Base-by-base conservation (phyloP, 1,140 invertebrate species). In the Drusus annulatus region DNA sequence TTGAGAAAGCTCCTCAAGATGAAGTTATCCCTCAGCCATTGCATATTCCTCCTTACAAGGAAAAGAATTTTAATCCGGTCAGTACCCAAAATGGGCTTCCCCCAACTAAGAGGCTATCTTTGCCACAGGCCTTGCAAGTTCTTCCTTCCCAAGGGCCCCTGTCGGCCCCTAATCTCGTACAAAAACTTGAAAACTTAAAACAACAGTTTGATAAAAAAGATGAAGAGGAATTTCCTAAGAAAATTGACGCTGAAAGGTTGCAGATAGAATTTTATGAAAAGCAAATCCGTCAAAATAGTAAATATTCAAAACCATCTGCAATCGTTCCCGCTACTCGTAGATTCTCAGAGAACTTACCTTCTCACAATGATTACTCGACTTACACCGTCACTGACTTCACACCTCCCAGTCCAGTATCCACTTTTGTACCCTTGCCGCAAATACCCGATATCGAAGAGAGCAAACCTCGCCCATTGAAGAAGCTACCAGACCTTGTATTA, bases 231-330 rank as follows among this genome's bases (percentile, higher is more conserved):
- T 51, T 45, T 2, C 74, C 78, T 0, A 84, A 82, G 0, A 88
- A 87, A 81, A 84, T 89, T 23, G 88, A 90, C 76, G 87, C 88
- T 2, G 87, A 88, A 76, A 85, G 85, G 71, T 79, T 90, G 25
- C 89, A 90, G 80, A 90, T 90, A 75, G 88, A 90, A 81, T 90
- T 90, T 81, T 90, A 90, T 71, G 89, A 90, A 79, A 87, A 86
- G 80, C 88, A 89, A 83, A 88, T 90, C 50, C 85, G 86, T 6
- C 86, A 89, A 52, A 88, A 89, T 75, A 84, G 83, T 52, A 87
- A 86, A 51, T 85, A 85, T 15, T 82, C 85, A 25, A 83, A 84
- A 5, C 52, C 62, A 13, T 82, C 81, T 1, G 84, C 81, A 58
- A 87, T 84, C 51, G 87, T 84, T n/a, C 79, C 76, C 79, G 85